phyloP scores from a whole-genome alignment of 1,140 invertebrate genomes.

The Caenorhabditis inopinata region DNA sequence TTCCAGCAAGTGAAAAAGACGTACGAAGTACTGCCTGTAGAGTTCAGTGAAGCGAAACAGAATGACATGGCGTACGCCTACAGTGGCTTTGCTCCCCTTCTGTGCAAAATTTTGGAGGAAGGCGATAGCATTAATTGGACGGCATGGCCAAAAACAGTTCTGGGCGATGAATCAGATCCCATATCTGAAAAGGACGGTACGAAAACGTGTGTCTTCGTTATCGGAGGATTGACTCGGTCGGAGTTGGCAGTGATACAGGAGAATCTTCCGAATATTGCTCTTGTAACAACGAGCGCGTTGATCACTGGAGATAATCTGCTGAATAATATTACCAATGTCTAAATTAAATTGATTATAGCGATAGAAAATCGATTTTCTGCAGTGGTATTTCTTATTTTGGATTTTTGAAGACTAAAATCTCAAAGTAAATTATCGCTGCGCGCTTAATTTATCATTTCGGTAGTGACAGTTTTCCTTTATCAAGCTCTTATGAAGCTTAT shows the following conservation, averaged over 20 bases:
- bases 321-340: slow-evolving; percentile 38
- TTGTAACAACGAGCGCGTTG: slow-evolving; percentile 23
- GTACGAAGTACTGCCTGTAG: slow-evolving; percentile 32
- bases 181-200: neutral
- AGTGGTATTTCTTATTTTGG: too few relatives aligned
- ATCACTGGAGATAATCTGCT: slow-evolving; percentile 27
- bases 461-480: too few relatives aligned
- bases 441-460: too few relatives aligned
- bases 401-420: too few relatives aligned
- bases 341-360: neutral
- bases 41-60: neutral
- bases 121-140: slow-evolving; percentile 49
- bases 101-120: slow-evolving; percentile 54
- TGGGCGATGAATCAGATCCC: neutral
- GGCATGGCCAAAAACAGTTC: slow-evolving; percentile 21
- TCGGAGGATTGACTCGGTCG: slow-evolving; percentile 55
- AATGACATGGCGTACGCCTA: slow-evolving; percentile 45
- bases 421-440: too few relatives aligned
- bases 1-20: slow-evolving; percentile 44
- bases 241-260: slow-evolving; percentile 43
- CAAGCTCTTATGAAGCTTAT: too few relatives aligned
- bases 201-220: slow-evolving; percentile 46
- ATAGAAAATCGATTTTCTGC: too few relatives aligned
- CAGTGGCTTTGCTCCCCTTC: slow-evolving; percentile 47
- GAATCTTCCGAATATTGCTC: slow-evolving; percentile 11